Percentiles rank a stretch among this genome's conserved stretches.
Evolutionary conservation across 2,113 vertebrate species (phyloP).

Genomic region (Charina bottae): DNA sequence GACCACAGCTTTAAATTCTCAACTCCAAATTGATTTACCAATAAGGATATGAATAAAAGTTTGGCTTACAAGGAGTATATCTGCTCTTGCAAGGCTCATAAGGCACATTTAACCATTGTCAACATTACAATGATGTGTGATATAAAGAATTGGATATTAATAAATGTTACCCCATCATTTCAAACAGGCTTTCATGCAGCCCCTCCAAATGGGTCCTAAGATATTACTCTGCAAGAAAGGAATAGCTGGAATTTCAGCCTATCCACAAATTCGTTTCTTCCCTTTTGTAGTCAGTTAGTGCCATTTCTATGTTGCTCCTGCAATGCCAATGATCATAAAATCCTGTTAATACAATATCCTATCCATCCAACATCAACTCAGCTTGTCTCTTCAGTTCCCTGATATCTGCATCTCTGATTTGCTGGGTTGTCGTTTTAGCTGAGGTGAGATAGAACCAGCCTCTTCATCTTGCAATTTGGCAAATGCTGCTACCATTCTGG

Average conservation of each 20-base stretch:
- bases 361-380: not conserved
- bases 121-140: not conserved
- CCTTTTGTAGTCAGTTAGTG: not conserved
- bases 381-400: not conserved
- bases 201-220: not conserved
- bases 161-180: not conserved
- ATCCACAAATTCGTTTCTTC: not conserved
- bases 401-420: not conserved
- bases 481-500: not conserved
- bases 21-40: not conserved
- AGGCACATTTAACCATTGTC: not conserved
- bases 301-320: not conserved
- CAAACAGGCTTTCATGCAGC: not conserved
- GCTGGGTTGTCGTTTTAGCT: not conserved
- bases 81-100: not conserved
- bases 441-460: not conserved
- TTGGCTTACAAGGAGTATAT: not conserved
- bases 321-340: not conserved
- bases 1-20: not conserved
- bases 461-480: not conserved
- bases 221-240: not conserved
- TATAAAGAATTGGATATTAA: not conserved
- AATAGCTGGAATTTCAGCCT: not conserved
- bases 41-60: not conserved
- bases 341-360: not conserved